phyloP scores from a whole-genome alignment of 2,888 invertebrate species.

The Cephonodes hylas region DNA sequence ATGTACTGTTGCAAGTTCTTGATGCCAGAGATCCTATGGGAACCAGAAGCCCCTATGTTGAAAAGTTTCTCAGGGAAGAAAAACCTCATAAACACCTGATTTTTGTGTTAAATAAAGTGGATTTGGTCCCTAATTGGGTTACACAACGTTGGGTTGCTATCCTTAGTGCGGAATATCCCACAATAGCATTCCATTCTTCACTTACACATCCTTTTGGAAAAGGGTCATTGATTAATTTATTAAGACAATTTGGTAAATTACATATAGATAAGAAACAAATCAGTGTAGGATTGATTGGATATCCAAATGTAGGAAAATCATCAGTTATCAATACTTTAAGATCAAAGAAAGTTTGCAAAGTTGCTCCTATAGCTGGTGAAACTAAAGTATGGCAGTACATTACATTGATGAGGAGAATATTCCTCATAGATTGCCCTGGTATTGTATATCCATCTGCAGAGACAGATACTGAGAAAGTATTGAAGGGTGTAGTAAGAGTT shows the following conservation, averaged over 20 bases:
- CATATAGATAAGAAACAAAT: constrained; percentile 99
- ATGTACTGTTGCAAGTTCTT: constrained; percentile 96
- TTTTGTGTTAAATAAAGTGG: constrained; percentile 98
- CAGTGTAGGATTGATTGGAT: constrained; percentile 99
- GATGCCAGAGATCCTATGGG: constrained; percentile 99
- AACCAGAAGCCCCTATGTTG: constrained; percentile 95
- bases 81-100: constrained; percentile 98
- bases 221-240: constrained; percentile 96
- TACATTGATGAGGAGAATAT: constrained; percentile 97
- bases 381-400: constrained; percentile 99
- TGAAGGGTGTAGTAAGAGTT: constrained; percentile 98
- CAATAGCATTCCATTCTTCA: constrained; percentile 99
- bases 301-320: constrained; percentile 99
- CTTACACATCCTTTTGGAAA: constrained; percentile 98
- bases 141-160: constrained; percentile 98
- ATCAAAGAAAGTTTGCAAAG: constrained; percentile 98
- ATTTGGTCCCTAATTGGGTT: constrained; percentile 98
- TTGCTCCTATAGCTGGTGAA: constrained; percentile 98
- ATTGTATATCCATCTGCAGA: constrained; percentile 98
- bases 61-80: constrained; percentile 95
- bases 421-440: constrained; percentile 98
- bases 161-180: constrained; percentile 96
- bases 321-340: constrained; percentile 98
- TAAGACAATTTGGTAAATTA: constrained; percentile 96
- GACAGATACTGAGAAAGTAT: constrained; percentile 95